Evolutionary conservation across 2,113 vertebrate genomes (phyloP).

Genomic region (Istiophorus platypterus): DNA sequence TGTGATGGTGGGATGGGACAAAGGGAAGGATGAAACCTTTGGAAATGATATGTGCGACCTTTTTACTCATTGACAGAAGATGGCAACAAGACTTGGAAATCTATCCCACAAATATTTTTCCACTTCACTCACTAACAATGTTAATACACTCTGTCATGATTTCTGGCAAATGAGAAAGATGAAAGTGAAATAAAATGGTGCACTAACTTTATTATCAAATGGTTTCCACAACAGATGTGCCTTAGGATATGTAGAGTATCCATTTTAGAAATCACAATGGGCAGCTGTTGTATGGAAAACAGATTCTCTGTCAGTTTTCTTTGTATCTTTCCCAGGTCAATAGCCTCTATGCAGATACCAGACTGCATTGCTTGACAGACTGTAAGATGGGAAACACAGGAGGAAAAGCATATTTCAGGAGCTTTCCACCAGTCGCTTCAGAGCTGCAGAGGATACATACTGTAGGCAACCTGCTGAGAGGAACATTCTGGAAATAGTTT

Average conservation of each 20-base stretch:
- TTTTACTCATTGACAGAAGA: constrained; percentile 6
- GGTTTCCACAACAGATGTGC: constrained; percentile 55
- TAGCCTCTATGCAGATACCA: constrained; percentile 56
- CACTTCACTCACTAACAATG: not conserved
- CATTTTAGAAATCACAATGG: constrained; percentile 53
- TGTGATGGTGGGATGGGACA: not conserved
- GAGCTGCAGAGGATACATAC: constrained; percentile 27
- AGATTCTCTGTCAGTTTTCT: constrained; percentile 53
- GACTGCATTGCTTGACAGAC: constrained; percentile 30
- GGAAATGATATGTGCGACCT: not conserved
- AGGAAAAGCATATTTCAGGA: constrained; percentile 49
- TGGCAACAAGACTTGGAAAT: constrained; percentile 12
- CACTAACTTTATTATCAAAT: constrained; percentile 46
- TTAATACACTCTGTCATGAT: constrained; percentile 41
- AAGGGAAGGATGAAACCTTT: not conserved
- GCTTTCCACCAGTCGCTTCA: constrained; percentile 50
- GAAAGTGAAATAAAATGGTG: constrained; percentile 35
- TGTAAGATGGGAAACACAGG: constrained; percentile 45
- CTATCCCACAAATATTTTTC: constrained; percentile 29
- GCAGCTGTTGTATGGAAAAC: constrained; percentile 65
- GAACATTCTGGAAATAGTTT: constrained; percentile 48
- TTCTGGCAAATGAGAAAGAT: constrained; percentile 34
- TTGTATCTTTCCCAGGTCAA: constrained; percentile 55
- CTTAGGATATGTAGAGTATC: constrained; percentile 26
- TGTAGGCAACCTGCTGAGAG: constrained; percentile 23